Conservation (phyloP, 2,113 vertebrate species). For the Origma solitaria region DNA sequence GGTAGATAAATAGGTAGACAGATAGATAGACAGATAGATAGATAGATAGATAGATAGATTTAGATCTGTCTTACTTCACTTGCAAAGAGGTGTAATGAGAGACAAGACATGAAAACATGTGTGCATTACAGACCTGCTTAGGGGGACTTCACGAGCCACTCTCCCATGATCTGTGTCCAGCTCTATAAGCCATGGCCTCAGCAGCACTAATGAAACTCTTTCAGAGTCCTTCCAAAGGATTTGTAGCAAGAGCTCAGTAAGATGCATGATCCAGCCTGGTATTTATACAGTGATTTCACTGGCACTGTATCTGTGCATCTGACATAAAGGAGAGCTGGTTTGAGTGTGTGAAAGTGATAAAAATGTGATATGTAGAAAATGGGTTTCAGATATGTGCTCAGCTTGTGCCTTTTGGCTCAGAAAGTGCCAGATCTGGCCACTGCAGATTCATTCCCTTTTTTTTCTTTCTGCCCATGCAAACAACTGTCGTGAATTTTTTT, state of each 20-base stretch:
- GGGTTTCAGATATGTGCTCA: not conserved
- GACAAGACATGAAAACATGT: not conserved
- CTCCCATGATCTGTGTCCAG: not conserved
- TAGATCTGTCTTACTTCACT: not conserved
- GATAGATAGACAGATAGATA: not conserved
- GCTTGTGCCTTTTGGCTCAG: not conserved
- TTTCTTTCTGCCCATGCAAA: not conserved
- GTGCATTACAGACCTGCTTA: fast-evolving
- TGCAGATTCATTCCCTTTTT: not conserved
- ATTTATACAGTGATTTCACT: not conserved
- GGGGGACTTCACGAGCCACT: not conserved
- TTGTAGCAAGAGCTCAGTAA: not conserved
- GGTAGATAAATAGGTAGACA: not conserved
- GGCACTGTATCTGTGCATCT: not conserved
- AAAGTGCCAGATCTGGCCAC: not conserved
- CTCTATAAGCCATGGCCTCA: not conserved
- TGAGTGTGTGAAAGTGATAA: not conserved
- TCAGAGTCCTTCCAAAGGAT: not conserved
- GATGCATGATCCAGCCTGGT: not conserved
- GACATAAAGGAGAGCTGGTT: not conserved
- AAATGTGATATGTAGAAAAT: not conserved
- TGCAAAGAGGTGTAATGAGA: not conserved
- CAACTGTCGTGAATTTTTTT: not conserved
- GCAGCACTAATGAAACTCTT: not conserved
- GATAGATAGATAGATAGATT: fast-evolving